Base-by-base conservation (phyloP, 1,140 invertebrate species). In the Bombus pyrosoma region DNA sequence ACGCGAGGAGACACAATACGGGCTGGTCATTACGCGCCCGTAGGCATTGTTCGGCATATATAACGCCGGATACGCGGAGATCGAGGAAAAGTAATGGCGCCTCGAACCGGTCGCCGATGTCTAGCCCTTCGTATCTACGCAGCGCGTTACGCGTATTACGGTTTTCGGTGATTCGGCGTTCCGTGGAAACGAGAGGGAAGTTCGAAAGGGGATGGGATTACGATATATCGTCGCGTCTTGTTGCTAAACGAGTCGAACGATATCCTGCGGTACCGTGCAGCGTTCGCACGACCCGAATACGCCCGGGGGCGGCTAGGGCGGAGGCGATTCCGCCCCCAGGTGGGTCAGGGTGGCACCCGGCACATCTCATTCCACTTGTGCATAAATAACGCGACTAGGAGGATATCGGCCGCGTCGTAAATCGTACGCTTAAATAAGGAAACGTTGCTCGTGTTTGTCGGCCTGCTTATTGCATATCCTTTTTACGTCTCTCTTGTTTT, bases 271-370 rank as follows among this genome's bases (percentile, higher is more conserved):
- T 76, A 76, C 72, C 66, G 83, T 80, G 87, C 82, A 12, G 76
- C 68, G 71, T 39, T 66, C 76, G 76, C 81, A 89, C 92, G 90
- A 92, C 93, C 93, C 93, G 91, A 91, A 93, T 94, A 93, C 94
- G 94, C 94, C 93, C 83, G 93, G 87, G 92, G 95, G 94, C 94
- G 94, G 93, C 93, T 53, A 86, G 92, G 94, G 94, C 94, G 94
- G 91, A 93, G 89, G 94, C 91, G 91, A 95, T 94, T 94, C 92
- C 94, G 94, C 94, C 95, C 92, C 94, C 94, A 95, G 94, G 94
- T 95, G 94, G 94, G 91, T 93, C 93, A 90, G 94, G 92, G 94
- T 93, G 94, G 92, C 91, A 91, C 93, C 93, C 89, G 89, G 85
- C 90, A 93, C 95, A 94, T 94, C 91, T 95, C 92, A 93, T 93